Conservation (phyloP, 2,888 invertebrate genomes). For the Blera fallax region DNA sequence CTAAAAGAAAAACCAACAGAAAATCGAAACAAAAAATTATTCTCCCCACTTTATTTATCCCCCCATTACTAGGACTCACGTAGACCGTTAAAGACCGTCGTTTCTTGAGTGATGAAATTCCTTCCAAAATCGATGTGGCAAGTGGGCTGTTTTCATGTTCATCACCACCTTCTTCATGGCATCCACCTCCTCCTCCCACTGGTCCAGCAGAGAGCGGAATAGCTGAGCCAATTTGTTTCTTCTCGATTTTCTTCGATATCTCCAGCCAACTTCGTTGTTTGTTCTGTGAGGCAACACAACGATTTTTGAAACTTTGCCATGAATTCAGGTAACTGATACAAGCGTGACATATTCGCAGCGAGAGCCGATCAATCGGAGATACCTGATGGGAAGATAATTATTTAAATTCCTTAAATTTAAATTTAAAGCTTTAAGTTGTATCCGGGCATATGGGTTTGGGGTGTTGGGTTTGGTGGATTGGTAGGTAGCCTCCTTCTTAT, state of each 20-base stretch:
- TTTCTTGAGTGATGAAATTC: constrained; percentile 80
- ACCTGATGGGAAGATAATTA: constrained; percentile 75
- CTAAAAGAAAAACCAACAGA: constrained; percentile 74
- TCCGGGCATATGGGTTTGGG: neutral
- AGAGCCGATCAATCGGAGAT: constrained; percentile 79
- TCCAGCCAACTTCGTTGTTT: constrained; percentile 81
- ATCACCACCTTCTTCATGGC: constrained; percentile 13
- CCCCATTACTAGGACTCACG: constrained; percentile 79
- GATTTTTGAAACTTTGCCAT: constrained; percentile 82
- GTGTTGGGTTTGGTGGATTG: neutral
- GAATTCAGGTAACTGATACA: constrained; percentile 82
- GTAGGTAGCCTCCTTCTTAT: constrained; percentile 47
- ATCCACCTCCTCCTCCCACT: neutral
- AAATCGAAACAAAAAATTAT: constrained; percentile 2
- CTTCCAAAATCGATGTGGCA: constrained; percentile 78
- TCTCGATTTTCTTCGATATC: constrained; percentile 74
- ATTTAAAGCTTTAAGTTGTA: constrained; percentile 29
- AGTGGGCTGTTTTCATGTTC: constrained; percentile 40
- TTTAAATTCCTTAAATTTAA: constrained; percentile 14
- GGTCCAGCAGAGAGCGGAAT: constrained; percentile 15
- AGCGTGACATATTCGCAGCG: constrained; percentile 80
- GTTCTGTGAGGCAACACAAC: constrained; percentile 80
- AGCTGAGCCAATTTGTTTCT: constrained; percentile 61
- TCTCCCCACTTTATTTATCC: constrained; percentile 50
- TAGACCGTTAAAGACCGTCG: constrained; percentile 81